A percentile compares a stretch with the other conserved stretches of the same genome.
phyloP scores from a whole-genome alignment of 2,113 vertebrate genomes.

The Nestor notabilis region DNA sequence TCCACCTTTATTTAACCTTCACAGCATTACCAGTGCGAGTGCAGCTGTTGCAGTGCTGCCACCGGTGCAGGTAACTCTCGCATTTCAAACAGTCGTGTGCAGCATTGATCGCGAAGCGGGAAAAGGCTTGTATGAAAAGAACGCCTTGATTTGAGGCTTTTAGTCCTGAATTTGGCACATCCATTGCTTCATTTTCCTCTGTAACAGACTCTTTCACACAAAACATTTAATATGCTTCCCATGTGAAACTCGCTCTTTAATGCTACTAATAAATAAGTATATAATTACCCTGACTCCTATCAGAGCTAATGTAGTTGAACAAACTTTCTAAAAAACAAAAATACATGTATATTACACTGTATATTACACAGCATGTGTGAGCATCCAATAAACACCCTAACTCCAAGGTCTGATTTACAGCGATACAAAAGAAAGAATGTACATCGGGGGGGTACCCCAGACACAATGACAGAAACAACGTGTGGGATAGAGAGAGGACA shows the following conservation, averaged over 20 bases:
- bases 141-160: background rate
- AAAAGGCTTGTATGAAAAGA: background rate
- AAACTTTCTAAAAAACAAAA: background rate
- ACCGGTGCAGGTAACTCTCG: background rate
- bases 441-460: background rate
- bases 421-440: background rate
- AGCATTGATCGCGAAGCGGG: background rate
- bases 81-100: background rate
- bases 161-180: background rate
- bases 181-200: background rate
- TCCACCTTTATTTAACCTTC: background rate
- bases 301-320: background rate
- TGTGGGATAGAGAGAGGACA: background rate
- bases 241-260: background rate
- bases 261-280: constrained; percentile 14
- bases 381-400: background rate
- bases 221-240: background rate
- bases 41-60: background rate
- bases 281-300: background rate
- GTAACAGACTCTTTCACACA: background rate
- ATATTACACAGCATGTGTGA: background rate
- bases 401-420: background rate
- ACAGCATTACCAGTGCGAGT: background rate
- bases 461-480: accelerated
- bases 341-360: background rate